Percentiles rank a stretch among this genome's conserved stretches.
phyloP scores from a whole-genome alignment of 2,113 vertebrate species.

The Carassius auratus region DNA sequence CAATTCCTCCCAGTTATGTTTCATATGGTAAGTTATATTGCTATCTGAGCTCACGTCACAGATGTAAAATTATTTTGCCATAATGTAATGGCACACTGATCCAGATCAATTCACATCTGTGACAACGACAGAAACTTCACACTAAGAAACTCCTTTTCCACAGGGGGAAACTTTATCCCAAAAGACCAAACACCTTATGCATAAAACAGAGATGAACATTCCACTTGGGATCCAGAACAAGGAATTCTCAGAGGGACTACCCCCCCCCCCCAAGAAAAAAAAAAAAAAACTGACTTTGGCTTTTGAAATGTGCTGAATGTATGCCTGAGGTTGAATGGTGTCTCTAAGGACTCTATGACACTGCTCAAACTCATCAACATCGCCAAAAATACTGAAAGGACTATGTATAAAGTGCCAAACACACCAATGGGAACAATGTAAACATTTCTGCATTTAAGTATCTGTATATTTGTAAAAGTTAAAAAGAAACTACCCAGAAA shows the following conservation, averaged over 20 bases:
- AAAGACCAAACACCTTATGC: neutral
- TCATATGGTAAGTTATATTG: neutral
- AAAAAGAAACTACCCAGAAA: neutral
- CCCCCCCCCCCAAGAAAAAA: neutral
- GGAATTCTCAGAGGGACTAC: neutral
- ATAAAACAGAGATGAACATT: neutral
- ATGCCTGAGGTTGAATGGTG: neutral
- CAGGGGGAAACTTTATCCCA: neutral
- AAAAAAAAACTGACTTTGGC: too few relatives aligned
- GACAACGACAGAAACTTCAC: neutral
- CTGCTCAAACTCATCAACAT: neutral
- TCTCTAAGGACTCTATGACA: neutral
- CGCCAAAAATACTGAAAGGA: neutral
- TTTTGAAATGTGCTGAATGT: neutral
- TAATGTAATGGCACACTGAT: neutral
- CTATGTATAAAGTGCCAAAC: slow-evolving; percentile 6
- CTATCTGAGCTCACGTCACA: neutral
- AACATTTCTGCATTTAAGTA: neutral
- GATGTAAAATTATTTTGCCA: neutral
- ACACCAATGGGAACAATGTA: neutral
- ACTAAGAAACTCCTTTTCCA: neutral
- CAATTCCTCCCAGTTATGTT: neutral
- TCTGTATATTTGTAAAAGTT: neutral
- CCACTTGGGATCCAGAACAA: neutral
- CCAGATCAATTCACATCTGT: neutral